Conservation (phyloP, 2,113 vertebrate genomes). For the Phoenicopterus ruber region DNA sequence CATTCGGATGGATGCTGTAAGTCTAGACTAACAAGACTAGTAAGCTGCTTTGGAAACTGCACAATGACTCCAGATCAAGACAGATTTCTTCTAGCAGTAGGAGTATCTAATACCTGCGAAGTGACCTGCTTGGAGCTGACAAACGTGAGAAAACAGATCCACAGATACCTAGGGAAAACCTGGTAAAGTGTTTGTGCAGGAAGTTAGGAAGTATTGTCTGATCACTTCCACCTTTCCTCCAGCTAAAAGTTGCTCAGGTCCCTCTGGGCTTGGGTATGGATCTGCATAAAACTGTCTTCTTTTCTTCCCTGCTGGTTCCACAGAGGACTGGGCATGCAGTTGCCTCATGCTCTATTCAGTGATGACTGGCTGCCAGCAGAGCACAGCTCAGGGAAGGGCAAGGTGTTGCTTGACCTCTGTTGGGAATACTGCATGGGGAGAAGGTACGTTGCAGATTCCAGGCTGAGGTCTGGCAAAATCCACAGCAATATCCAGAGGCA, state of each 20-base stretch:
- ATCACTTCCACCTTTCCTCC: background rate
- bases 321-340: background rate
- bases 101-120: background rate
- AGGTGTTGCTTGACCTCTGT: background rate
- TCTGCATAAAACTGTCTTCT: background rate
- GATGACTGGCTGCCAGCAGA: background rate
- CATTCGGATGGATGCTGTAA: background rate
- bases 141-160: background rate
- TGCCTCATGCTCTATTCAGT: background rate
- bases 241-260: background rate
- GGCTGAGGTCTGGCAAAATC: background rate
- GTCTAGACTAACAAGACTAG: background rate
- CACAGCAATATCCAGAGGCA: background rate
- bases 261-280: rapidly evolving
- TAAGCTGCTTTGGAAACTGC: background rate
- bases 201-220: background rate
- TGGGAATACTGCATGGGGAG: background rate
- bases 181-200: background rate
- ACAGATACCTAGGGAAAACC: background rate
- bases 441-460: background rate
- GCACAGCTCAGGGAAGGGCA: background rate
- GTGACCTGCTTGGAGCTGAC: background rate
- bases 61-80: background rate
- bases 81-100: background rate
- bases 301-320: background rate